A percentile compares a stretch with the other conserved stretches of the same genome.
Conservation (phyloP, 1,140 invertebrate species). For the Dreissena polymorpha region DNA sequence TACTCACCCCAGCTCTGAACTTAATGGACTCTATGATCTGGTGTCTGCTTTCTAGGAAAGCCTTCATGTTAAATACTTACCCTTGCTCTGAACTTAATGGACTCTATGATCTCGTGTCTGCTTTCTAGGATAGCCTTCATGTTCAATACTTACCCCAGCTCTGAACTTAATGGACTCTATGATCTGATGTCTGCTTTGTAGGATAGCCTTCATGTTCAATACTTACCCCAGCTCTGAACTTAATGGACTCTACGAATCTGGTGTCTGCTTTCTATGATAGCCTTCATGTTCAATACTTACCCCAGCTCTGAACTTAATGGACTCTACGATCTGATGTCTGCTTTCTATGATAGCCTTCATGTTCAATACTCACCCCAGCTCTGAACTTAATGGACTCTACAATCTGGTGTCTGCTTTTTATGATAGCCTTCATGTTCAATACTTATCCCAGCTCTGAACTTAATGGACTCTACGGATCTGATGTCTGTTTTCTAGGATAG, state of each 20-base stretch:
- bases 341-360: constrained; percentile 84
- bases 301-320: constrained; percentile 85
- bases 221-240: constrained; percentile 84
- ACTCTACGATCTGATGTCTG: constrained; percentile 88
- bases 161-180: constrained; percentile 87
- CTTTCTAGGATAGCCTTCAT: constrained; percentile 84
- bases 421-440: constrained; percentile 82
- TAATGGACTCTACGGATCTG: constrained; percentile 89
- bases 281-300: too few species aligned
- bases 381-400: constrained; percentile 87
- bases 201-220: constrained; percentile 82
- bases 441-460: constrained; percentile 84
- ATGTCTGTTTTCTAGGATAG: constrained; percentile 85
- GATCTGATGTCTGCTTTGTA: constrained; percentile 87
- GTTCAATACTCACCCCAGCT: too few species aligned
- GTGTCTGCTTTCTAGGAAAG: constrained; percentile 85
- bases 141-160: too few species aligned
- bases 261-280: constrained; percentile 85
- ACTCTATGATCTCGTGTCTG: constrained; percentile 88
- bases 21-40: constrained; percentile 89
- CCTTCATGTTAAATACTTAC: too few species aligned
- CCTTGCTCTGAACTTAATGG: constrained; percentile 85
- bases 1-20: constrained; percentile 83
- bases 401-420: constrained; percentile 87
- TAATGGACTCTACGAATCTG: constrained; percentile 89